Evolutionary conservation across 2,888 invertebrate species (phyloP).

Genomic region (Nomada hirtipes): DNA sequence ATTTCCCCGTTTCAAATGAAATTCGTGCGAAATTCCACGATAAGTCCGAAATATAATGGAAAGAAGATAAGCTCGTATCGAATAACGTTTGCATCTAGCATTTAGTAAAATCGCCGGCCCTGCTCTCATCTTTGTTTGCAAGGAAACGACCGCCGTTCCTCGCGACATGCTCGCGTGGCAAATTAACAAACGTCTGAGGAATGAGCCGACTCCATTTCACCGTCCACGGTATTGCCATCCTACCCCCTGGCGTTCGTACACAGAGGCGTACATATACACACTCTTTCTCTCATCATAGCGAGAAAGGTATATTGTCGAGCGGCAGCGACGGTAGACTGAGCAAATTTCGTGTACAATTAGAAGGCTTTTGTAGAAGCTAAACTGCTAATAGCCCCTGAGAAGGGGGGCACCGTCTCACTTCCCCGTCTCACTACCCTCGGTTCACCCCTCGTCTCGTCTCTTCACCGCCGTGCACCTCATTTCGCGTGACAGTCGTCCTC

Average conservation of each 20-base stretch:
- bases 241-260: constrained; percentile 33
- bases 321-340: constrained; percentile 68
- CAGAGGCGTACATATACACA: constrained; percentile 27
- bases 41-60: not conserved
- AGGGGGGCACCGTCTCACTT: constrained; percentile 55
- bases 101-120: constrained; percentile 47
- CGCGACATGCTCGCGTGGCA: constrained; percentile 75
- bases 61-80: too few species aligned
- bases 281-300: constrained; percentile 59
- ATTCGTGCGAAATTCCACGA: not conserved
- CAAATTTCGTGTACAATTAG: constrained; percentile 82
- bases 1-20: not conserved
- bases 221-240: constrained; percentile 48
- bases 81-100: constrained; percentile 12
- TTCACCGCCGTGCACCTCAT: constrained; percentile 72
- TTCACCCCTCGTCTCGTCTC: constrained; percentile 57
- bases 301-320: constrained; percentile 73
- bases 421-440: constrained; percentile 34
- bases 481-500: constrained; percentile 78
- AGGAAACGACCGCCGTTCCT: constrained; percentile 53
- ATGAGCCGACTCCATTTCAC: constrained; percentile 67
- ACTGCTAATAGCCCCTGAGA: constrained; percentile 78
- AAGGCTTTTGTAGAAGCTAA: constrained; percentile 79
- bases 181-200: constrained; percentile 76
- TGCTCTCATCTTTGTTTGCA: constrained; percentile 71